Percentiles rank a stretch among this genome's conserved stretches.
Conservation (phyloP, 2,797 vertebrate genomes). For the Gymnopithys bicolor region DNA sequence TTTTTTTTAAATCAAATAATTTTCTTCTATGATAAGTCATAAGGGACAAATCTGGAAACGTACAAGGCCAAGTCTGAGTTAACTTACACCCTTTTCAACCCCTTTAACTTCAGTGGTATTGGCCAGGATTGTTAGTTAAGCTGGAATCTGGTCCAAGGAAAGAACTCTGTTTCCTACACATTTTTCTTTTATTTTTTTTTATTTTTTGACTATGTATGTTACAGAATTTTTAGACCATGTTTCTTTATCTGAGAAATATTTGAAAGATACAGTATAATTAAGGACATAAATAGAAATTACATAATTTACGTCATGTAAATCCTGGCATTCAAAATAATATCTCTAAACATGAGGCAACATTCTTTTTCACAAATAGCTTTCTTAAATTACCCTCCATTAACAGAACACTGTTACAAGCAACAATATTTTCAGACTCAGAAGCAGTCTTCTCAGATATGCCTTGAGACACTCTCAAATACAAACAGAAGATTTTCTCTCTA, state of each 20-base stretch:
- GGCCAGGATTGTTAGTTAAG: neutral
- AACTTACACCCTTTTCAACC: conserved; percentile 17
- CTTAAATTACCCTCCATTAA: neutral
- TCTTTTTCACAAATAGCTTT: neutral
- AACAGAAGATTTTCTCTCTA: neutral
- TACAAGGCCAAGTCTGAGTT: neutral
- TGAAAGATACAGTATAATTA: neutral
- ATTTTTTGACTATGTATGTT: neutral
- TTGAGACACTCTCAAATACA: neutral
- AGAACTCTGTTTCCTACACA: neutral
- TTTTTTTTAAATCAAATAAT: neutral
- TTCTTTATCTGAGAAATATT: neutral
- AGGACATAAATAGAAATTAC: neutral
- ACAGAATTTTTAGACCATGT: neutral
- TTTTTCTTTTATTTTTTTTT: neutral
- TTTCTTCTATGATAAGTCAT: conserved; percentile 9
- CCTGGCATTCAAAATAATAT: neutral
- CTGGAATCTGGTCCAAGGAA: neutral
- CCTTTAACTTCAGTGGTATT: conserved; percentile 16
- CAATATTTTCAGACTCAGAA: neutral
- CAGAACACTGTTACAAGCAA: neutral
- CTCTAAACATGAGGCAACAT: neutral
- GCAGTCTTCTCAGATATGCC: neutral
- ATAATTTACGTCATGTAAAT: neutral
- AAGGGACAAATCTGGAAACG: conserved; percentile 21